These are phyloP conservation scores for Myiotriccus ornatus DNA, from an alignment of 2,797 vertebrate species.

Conservation along the genomic window DNA sequence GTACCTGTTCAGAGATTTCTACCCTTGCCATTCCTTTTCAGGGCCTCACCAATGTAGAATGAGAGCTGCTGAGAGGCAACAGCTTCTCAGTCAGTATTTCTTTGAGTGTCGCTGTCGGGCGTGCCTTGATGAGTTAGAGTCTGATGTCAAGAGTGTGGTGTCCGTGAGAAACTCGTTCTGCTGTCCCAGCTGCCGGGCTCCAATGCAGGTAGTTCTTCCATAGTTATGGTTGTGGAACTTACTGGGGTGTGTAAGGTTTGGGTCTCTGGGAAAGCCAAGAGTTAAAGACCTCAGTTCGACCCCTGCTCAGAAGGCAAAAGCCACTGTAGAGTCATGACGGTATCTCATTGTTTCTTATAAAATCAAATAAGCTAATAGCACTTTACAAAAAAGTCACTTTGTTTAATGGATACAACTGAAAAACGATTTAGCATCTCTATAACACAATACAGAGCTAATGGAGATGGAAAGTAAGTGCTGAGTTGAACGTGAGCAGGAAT, in stretches of 20 bases:
- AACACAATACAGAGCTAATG: not conserved
- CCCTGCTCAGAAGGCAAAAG: not conserved
- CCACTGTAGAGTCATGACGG: not conserved
- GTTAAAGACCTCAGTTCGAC: not conserved
- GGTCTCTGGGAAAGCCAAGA: not conserved
- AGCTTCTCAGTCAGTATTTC: conserved; percentile 88
- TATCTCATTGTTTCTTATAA: not conserved
- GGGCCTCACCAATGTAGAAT: conserved; percentile 86
- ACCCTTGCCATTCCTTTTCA: conserved; percentile 16
- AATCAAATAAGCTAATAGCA: not conserved
- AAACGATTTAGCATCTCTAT: not conserved
- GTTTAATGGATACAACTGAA: not conserved
- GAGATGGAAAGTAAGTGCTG: not conserved
- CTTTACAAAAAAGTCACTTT: not conserved
- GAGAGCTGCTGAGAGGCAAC: conserved; percentile 78
- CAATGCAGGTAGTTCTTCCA: conserved; percentile 77
- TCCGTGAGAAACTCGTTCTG: conserved; percentile 68
- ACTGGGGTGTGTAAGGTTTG: fast-evolving
- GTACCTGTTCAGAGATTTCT: not conserved
- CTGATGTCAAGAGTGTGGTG: not conserved
- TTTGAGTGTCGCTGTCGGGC: conserved; percentile 86
- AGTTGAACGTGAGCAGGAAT: not conserved
- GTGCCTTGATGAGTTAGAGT: conserved; percentile 73
- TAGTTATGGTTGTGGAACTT: not conserved
- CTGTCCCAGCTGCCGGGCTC: conserved; percentile 79